Base-by-base conservation (phyloP, 1,140 invertebrate genomes). In the Triops longicaudatus region DNA sequence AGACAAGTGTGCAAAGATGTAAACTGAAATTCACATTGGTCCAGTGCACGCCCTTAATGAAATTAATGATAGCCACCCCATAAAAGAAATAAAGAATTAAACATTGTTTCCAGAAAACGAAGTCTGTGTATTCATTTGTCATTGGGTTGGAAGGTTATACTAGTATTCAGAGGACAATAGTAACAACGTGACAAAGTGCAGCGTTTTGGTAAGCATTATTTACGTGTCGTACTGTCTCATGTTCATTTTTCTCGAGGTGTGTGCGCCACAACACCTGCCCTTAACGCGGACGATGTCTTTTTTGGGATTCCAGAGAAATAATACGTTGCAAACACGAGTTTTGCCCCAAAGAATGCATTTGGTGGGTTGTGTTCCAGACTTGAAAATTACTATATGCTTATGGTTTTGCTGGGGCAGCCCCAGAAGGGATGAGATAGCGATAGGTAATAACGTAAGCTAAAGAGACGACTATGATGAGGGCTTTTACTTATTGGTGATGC, bases 31-130 rank as follows among this genome's bases (percentile, higher is more conserved):
- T 63, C 11, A 63, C 14, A 63, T 63, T 63, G n/a, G 50, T 63
- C 50, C 50, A 63, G 50, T 63, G 50, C 50, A 63, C 50, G 50
- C 50, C 50, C 50, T 22, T 63, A 63, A 63, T 63, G 50, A 17
- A 22, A 63, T 63, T 17, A 63, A 63, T 63, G 22, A 63, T 63
- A 63, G 50, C 50, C 31, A 37, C 31, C 31, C 50, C 10, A n/a
- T 63, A n/a, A 63, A n/a, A 63, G 22, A 63, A 63, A 63, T 63
- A 63, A 63, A 63, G 22, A 63, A 22, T 22, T 37, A 37, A 22
- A 63, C 50, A 22, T 63, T 63, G 50, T 63, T 63, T 63, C 50
- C 50, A 63, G 50, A 63, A 63, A 63, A 4, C 50, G 5, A 3
- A 17, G 50, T 22, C 50, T 63, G 50, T 63, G 44, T 22, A 4